phyloP scores from a whole-genome alignment of 2,113 vertebrate genomes.

The Aptenodytes patagonicus region DNA sequence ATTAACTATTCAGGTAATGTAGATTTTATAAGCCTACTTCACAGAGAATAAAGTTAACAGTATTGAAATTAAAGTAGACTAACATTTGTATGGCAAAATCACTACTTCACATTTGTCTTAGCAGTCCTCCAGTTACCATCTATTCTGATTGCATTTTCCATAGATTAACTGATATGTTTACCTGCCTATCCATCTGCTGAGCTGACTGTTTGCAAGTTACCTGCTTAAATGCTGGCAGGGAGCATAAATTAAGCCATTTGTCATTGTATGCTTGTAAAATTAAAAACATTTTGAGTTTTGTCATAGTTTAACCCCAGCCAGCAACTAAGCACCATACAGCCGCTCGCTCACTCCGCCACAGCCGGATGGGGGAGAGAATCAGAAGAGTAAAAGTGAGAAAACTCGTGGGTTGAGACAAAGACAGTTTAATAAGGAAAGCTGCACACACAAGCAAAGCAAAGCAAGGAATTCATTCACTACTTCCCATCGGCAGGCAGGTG shows the following conservation, averaged over 20 bases:
- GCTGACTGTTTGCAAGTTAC: not conserved
- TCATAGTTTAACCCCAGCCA: not conserved
- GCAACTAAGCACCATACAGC: not conserved
- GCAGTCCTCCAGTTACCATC: not conserved
- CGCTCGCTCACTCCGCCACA: rapidly evolving
- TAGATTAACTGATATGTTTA: not conserved
- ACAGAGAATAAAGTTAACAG: not conserved
- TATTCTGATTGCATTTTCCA: not conserved
- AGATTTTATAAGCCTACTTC: not conserved
- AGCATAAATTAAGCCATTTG: not conserved
- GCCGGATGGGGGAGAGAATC: not conserved
- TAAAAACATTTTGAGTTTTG: not conserved
- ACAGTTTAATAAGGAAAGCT: not conserved
- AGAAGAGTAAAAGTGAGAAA: not conserved
- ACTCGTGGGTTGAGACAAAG: not conserved
- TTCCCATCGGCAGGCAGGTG: not conserved
- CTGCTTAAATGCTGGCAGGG: not conserved
- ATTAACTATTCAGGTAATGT: not conserved
- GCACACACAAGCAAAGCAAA: not conserved
- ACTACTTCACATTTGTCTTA: not conserved
- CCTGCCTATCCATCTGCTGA: slow-evolving; percentile 6
- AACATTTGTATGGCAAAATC: not conserved
- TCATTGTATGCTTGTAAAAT: not conserved
- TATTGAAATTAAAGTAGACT: not conserved
- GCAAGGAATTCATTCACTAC: not conserved